Evolutionary conservation across 2,888 invertebrate genomes (phyloP).

Genomic region (Horisme vitalbata): DNA sequence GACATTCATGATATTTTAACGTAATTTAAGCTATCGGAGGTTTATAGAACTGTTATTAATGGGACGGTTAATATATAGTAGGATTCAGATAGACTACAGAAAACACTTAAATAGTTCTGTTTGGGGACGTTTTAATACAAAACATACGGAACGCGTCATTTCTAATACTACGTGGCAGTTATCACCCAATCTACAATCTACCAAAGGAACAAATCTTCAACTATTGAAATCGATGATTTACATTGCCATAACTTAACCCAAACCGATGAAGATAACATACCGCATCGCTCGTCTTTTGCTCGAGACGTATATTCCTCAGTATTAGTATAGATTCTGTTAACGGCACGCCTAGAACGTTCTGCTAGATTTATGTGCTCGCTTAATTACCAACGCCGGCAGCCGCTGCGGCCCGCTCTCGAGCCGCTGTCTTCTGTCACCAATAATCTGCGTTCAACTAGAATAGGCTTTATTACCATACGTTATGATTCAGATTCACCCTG

Average conservation of each 20-base stretch:
- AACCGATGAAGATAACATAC: conserved; percentile 7
- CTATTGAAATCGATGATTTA: not conserved
- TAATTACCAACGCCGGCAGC: conserved; percentile 38
- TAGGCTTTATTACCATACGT: not conserved
- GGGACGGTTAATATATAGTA: too few species aligned
- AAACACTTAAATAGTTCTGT: too few species aligned
- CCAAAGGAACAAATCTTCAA: not conserved
- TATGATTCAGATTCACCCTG: too few species aligned
- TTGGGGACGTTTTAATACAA: too few species aligned
- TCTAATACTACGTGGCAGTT: too few species aligned
- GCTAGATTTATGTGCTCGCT: conserved; percentile 42
- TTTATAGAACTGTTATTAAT: too few species aligned
- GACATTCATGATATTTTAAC: too few species aligned
- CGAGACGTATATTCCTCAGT: conserved; percentile 12
- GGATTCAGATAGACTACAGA: too few species aligned
- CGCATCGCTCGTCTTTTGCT: not conserved
- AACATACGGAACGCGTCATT: too few species aligned
- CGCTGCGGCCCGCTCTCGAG: conserved; percentile 11
- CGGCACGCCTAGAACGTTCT: conserved; percentile 21
- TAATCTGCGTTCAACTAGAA: not conserved
- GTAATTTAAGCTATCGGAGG: too few species aligned
- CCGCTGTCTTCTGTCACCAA: conserved; percentile 4
- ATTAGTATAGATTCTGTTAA: conserved; percentile 26
- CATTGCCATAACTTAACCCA: not conserved
- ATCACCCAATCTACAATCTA: too few species aligned